Evolutionary conservation across 2,888 invertebrate genomes (phyloP).

Genomic region (Coenonympha arcania): DNA sequence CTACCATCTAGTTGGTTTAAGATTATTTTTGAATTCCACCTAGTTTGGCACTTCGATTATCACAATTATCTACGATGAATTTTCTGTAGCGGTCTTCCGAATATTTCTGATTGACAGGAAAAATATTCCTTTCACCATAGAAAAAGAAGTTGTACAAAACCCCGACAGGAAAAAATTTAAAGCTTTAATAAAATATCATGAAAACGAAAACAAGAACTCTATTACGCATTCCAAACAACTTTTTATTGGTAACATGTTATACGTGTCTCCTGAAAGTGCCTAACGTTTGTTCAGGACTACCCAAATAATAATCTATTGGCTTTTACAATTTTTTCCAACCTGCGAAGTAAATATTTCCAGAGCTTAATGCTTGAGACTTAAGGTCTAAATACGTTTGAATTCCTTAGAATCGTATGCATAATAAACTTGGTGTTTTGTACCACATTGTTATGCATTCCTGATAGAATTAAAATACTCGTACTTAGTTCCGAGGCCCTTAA

Average conservation of each 20-base stretch:
- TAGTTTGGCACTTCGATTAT: too few relatives aligned
- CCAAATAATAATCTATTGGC: slow-evolving; percentile 29
- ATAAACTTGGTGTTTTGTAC: background rate
- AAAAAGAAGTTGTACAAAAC: too few relatives aligned
- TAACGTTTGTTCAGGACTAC: slow-evolving; percentile 32
- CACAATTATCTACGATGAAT: too few relatives aligned
- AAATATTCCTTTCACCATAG: too few relatives aligned
- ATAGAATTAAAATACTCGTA: slow-evolving; percentile 25
- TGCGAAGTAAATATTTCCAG: background rate
- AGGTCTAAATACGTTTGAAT: background rate
- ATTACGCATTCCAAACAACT: slow-evolving; percentile 34
- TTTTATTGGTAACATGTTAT: slow-evolving; percentile 34
- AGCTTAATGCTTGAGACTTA: background rate
- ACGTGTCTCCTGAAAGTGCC: slow-evolving; percentile 30
- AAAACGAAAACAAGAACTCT: slow-evolving; percentile 26
- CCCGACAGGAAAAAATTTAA: too few relatives aligned
- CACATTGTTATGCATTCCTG: slow-evolving; percentile 20
- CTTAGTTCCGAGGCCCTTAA: slow-evolving; percentile 19
- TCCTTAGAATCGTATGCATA: background rate
- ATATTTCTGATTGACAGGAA: too few relatives aligned
- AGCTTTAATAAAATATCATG: slow-evolving; percentile 13
- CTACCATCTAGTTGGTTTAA: too few relatives aligned
- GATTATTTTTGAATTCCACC: too few relatives aligned
- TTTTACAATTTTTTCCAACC: slow-evolving; percentile 10
- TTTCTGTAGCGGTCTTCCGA: too few relatives aligned